phyloP scores from a whole-genome alignment of 37 sponge, comb jelly and placozoan genomes.

The Ianthella basta region DNA sequence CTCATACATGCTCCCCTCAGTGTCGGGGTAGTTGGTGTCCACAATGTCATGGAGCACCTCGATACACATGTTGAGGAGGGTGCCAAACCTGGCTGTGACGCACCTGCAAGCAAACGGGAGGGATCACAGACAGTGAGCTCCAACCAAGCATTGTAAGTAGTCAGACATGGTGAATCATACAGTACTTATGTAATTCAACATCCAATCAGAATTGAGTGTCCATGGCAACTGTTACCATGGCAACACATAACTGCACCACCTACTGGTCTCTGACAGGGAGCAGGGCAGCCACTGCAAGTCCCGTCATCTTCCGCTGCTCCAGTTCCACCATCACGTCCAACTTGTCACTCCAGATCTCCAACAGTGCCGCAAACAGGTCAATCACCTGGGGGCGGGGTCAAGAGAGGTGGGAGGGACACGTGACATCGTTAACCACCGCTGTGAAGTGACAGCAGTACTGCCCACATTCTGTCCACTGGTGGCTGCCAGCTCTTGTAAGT shows the following conservation, averaged over 20 bases:
- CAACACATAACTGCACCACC: no score
- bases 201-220: no score
- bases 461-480: background rate
- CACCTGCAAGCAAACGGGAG: constrained; percentile 41
- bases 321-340: constrained; percentile 51
- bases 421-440: background rate
- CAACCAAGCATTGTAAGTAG: no score
- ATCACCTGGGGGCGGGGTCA: constrained; percentile 19
- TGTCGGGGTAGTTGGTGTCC: constrained; percentile 54
- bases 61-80: constrained; percentile 70
- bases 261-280: constrained; percentile 66
- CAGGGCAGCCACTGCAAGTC: constrained; percentile 73
- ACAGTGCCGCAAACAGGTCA: constrained; percentile 50
- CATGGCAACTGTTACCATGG: background rate
- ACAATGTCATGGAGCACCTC: constrained; percentile 78
- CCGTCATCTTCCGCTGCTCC: constrained; percentile 71
- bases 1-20: constrained; percentile 42
- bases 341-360: constrained; percentile 59
- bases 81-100: constrained; percentile 63
- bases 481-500: constrained; percentile 37
- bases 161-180: no score
- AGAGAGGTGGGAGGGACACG: background rate
- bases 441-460: background rate
- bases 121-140: no score
- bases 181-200: no score